Conservation (phyloP, 2,797 vertebrate genomes). For the Pachyuromys duprasi region DNA sequence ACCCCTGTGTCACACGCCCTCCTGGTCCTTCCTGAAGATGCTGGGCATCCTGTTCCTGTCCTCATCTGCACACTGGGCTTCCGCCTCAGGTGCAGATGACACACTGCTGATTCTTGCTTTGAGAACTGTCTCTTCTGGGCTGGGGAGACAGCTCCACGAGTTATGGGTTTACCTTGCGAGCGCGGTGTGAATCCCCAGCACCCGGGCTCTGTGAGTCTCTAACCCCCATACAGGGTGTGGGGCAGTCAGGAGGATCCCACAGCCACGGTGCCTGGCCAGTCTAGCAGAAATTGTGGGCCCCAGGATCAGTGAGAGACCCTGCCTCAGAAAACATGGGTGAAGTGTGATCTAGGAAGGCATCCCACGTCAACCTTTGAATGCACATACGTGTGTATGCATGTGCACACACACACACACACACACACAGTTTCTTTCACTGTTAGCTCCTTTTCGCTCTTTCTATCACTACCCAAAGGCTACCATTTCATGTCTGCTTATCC, state of each 20-base stretch:
- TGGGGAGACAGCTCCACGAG: not conserved
- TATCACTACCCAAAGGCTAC: not conserved
- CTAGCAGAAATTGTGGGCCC: not conserved
- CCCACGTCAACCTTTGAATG: not conserved
- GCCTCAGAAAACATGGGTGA: not conserved
- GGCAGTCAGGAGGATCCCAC: not conserved
- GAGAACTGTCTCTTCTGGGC: no score
- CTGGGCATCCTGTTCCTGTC: no score
- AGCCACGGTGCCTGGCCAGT: not conserved
- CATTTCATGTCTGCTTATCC: not conserved
- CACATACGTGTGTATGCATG: not conserved
- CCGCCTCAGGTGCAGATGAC: not conserved
- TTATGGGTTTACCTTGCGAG: not conserved
- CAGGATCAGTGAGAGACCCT: not conserved
- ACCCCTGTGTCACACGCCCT: not conserved
- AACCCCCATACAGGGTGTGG: not conserved
- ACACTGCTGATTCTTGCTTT: not conserved
- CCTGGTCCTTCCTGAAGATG: not conserved
- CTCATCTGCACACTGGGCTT: not conserved
- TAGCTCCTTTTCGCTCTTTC: not conserved
- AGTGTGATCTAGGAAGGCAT: not conserved
- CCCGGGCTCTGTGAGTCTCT: not conserved
- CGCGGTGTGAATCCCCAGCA: not conserved
- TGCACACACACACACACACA: not conserved
- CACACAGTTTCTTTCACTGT: not conserved